These are phyloP conservation scores for Propithecus coquereli DNA, from an alignment of 2,113 vertebrate species.

Conservation along the genomic window DNA sequence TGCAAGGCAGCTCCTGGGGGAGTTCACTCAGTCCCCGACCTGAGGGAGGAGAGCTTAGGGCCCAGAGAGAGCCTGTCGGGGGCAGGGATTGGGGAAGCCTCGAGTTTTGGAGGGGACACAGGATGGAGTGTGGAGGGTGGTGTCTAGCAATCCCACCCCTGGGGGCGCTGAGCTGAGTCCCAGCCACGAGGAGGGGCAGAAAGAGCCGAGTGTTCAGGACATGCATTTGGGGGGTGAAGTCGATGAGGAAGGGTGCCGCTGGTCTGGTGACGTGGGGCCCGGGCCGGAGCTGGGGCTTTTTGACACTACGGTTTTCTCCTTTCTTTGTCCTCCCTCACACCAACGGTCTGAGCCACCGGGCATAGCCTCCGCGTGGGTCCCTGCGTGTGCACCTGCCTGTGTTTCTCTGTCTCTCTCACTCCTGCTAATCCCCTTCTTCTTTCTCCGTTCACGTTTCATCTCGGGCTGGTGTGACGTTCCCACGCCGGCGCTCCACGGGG, in stretches of 20 bases:
- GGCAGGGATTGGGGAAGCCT: neutral
- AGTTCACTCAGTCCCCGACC: neutral
- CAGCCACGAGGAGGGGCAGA: neutral
- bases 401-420: neutral
- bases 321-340: neutral
- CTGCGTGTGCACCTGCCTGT: neutral
- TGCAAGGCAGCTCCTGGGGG: too few species aligned
- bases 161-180: neutral
- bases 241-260: too few species aligned
- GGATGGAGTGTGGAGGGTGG: neutral
- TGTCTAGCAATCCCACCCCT: rapidly evolving
- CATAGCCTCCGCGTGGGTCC: rapidly evolving
- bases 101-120: neutral
- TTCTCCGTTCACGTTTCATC: neutral
- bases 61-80: neutral
- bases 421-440: neutral
- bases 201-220: neutral
- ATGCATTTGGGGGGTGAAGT: rapidly evolving
- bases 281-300: neutral
- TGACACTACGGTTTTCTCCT: neutral
- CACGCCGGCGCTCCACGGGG: rapidly evolving
- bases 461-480: neutral
- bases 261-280: neutral
- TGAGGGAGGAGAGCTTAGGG: neutral
- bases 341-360: neutral